Percentiles rank a stretch among this genome's conserved stretches.
Evolutionary conservation across 2,113 vertebrate genomes (phyloP).

Genomic region (Dicaeum eximium): DNA sequence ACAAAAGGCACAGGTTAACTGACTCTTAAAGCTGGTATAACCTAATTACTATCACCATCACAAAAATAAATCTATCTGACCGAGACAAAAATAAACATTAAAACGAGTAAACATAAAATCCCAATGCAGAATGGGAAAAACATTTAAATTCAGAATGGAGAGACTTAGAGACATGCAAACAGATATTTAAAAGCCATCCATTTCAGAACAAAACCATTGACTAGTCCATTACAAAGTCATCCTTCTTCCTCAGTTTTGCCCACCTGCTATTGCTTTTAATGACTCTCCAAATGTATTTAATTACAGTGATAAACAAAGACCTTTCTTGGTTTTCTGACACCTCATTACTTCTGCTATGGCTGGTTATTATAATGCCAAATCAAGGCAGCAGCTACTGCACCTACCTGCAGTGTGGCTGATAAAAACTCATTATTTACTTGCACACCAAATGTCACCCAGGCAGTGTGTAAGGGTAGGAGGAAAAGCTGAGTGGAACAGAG

Average conservation of each 20-base stretch:
- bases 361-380: constrained; percentile 16
- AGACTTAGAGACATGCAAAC: background rate
- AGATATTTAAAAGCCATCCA: background rate
- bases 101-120: background rate
- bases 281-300: constrained; percentile 1
- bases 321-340: constrained; percentile 2
- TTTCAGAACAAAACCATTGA: background rate
- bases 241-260: background rate
- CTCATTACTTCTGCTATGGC: constrained; percentile 14
- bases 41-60: background rate
- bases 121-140: background rate
- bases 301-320: constrained; percentile 17
- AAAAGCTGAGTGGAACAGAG: background rate
- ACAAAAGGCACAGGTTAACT: background rate
- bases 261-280: background rate
- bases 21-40: background rate
- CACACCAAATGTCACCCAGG: background rate
- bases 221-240: background rate
- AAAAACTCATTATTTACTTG: background rate
- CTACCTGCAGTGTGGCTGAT: background rate
- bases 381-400: background rate
- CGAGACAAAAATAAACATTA: background rate
- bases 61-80: background rate
- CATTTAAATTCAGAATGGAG: background rate
- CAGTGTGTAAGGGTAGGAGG: background rate